Conservation (phyloP, 2,888 invertebrate species). For the Oligia fasciuncula region DNA sequence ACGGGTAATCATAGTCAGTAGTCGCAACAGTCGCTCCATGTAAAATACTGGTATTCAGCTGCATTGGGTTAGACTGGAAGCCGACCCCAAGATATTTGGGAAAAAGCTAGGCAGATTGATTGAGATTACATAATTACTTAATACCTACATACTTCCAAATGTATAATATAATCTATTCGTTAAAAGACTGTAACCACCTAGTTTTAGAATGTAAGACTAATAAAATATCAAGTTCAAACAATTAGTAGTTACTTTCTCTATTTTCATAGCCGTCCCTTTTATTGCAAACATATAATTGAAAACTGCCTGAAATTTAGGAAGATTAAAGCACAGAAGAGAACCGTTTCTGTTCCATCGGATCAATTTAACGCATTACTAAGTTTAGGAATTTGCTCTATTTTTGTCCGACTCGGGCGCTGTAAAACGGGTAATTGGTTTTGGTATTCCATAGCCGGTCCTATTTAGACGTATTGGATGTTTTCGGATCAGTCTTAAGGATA, state of each 20-base stretch:
- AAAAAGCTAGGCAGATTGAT: background rate
- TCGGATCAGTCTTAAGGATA: slow-evolving; percentile 10
- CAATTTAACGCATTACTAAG: slow-evolving; percentile 59
- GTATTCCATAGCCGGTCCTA: slow-evolving; percentile 41
- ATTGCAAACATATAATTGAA: slow-evolving; percentile 26
- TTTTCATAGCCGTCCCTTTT: background rate
- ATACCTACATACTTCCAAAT: no score
- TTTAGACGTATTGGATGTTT: slow-evolving; percentile 37
- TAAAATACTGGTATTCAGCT: background rate
- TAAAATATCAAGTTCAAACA: background rate
- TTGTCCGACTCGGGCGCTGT: slow-evolving; percentile 41
- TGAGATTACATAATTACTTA: background rate
- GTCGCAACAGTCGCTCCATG: background rate
- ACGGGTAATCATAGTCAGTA: background rate
- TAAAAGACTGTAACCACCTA: background rate
- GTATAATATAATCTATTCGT: background rate
- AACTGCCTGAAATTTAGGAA: slow-evolving; percentile 15
- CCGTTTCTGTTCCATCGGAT: slow-evolving; percentile 33
- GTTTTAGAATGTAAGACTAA: background rate
- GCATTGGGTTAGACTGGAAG: background rate
- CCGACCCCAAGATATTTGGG: background rate
- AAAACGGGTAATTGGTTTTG: slow-evolving; percentile 52
- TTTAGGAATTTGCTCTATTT: slow-evolving; percentile 54
- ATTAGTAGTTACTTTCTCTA: background rate
- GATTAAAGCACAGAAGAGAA: slow-evolving; percentile 17